Evolutionary conservation across 64 coral and sea anemone genomes (phyloP).

Genomic region (Cladopsammia gracilis): DNA sequence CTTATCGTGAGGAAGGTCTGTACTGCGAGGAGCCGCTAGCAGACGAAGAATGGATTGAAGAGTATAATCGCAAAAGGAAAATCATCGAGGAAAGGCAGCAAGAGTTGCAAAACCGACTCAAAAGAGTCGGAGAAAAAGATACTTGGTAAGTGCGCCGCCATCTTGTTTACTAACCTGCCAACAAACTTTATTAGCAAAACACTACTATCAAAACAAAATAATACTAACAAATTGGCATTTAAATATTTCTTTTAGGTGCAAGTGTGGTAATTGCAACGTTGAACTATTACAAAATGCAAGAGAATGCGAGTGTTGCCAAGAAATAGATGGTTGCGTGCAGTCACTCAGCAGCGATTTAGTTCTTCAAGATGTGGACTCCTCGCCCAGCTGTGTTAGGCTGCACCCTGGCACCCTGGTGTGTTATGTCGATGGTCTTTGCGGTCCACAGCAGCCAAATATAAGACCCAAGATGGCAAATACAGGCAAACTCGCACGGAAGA

Average conservation of each 20-base stretch:
- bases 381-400: neutral
- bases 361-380: neutral
- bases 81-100: neutral
- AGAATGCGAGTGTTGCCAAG: no score
- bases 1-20: neutral
- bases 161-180: no score
- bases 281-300: no score
- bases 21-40: constrained; percentile 4
- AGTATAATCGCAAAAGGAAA: constrained; percentile 2
- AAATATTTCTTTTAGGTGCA: no score
- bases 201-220: neutral
- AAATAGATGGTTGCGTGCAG: constrained; percentile 8
- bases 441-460: constrained; percentile 34
- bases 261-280: no score
- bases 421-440: constrained; percentile 25
- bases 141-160: no score
- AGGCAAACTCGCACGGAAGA: constrained; percentile 4
- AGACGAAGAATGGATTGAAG: neutral
- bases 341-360: neutral
- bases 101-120: constrained; percentile 8
- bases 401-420: constrained; percentile 11
- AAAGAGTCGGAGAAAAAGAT: neutral
- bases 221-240: neutral
- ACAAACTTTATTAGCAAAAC: no score
- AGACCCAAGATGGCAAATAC: neutral